Base-by-base conservation (phyloP, 2,797 vertebrate species). In the Synanceia verrucosa region DNA sequence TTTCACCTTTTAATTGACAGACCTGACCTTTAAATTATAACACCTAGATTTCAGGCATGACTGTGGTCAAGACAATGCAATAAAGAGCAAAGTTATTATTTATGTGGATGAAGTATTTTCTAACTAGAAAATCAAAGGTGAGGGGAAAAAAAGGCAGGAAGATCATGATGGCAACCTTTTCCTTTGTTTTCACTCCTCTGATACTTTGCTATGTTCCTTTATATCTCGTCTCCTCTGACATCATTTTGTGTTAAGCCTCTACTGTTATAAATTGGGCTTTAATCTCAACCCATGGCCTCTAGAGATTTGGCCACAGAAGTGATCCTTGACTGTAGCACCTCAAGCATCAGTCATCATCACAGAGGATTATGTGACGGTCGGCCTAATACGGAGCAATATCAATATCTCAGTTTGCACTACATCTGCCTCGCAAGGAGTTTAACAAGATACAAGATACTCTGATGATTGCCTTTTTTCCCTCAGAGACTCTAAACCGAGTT, bases 401-500 rank as follows among this genome's bases (percentile, higher is more conserved):
- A 78, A 79, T 75, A 73, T 74, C 61, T 19, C 70, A 41, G 71
- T 81, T 83, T 84, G 73, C 65, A 43, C 56, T 58, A 61, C 80
- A 78, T 85, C 76, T 78, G 64, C 74, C 72, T 78, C 37, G 18
- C 14, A 26, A 39, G 56, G 34, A 82, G 70, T 77, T 65, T 70
- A 89, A 83, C 77, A 48, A 47, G 79, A 80, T 78, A 69, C 51
- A 48, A 78, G 64, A 69, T 56, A 58, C 62, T 73, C 71, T 19
- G 61, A 85, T 80, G 72, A 86, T 87, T 86, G 80, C 64, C 57
- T 83, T 78, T 78, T 55, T 56, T 65, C 66, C 88, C 81, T 51
- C 62, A 21, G 86, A 89, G 84, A 78, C 80, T 82, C 44, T 31
- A 88, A 89, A 87, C 70, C 21, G 50, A 71, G 80, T 89, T 84